Conservation (phyloP, 2,797 vertebrate genomes). For the Helarctos malayanus region DNA sequence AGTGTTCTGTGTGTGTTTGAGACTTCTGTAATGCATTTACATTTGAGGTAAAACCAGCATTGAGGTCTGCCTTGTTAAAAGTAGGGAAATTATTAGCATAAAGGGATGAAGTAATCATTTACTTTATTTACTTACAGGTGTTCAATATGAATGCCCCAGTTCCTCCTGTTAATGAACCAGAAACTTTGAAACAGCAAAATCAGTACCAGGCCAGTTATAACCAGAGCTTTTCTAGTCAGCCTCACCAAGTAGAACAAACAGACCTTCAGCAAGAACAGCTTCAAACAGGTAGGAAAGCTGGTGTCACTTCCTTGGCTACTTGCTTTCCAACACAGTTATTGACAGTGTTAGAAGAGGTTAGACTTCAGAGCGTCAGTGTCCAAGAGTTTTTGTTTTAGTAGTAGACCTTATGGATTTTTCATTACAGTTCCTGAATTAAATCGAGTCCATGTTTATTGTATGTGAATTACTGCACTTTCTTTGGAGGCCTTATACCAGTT, state of each 20-base stretch:
- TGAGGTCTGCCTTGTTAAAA: constrained; percentile 6
- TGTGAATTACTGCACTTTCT: constrained; percentile 13
- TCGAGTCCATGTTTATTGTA: not conserved
- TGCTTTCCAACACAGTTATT: not conserved
- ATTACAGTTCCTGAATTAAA: not conserved
- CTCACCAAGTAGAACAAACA: constrained; percentile 94
- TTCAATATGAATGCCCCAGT: constrained; percentile 99
- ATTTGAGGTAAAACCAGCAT: constrained; percentile 39
- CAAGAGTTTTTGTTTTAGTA: not conserved
- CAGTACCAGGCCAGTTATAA: constrained; percentile 96
- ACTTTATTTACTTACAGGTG: constrained; percentile 90
- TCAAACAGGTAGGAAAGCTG: constrained; percentile 93
- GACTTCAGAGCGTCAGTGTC: not conserved
- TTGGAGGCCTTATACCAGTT: not conserved
- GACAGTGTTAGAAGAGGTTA: not conserved
- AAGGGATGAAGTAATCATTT: constrained; percentile 44
- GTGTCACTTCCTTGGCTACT: not conserved
- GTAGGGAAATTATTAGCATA: not conserved
- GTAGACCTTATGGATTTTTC: not conserved
- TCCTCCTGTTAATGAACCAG: constrained; percentile 95
- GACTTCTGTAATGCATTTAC: not conserved
- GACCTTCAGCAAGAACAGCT: constrained; percentile 97
- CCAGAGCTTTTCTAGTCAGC: constrained; percentile 94
- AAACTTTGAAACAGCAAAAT: constrained; percentile 95
- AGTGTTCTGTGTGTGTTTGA: not conserved